Evolutionary conservation across 2,888 invertebrate genomes (phyloP).

Genomic region (Orchesellides sinensis): DNA sequence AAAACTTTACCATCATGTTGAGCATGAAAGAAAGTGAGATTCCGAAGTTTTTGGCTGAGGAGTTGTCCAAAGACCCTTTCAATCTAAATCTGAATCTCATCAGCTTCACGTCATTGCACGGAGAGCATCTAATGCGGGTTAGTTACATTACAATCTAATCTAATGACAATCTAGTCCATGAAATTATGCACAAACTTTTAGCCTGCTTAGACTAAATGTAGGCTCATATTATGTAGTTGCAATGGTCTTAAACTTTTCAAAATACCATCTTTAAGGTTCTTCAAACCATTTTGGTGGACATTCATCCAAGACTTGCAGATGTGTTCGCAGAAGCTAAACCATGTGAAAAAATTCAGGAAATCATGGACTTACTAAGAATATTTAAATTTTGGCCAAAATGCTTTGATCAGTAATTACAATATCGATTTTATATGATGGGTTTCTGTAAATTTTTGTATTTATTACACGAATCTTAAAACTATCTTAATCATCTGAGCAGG

Average conservation of each 20-base stretch:
- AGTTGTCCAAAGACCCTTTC: conserved; percentile 85
- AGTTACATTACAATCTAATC: neutral
- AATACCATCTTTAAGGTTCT: conserved; percentile 79
- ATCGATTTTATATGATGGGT: neutral
- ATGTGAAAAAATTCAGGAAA: conserved; percentile 68
- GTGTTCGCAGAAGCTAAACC: conserved; percentile 79
- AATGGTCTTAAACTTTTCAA: neutral
- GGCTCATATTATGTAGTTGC: neutral
- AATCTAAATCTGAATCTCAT: conserved; percentile 87
- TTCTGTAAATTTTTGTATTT: no score
- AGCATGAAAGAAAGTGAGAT: conserved; percentile 78
- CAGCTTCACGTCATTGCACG: conserved; percentile 88
- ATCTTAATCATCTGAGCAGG: no score
- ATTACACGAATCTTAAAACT: no score
- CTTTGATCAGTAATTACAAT: conserved; percentile 77
- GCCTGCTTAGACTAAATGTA: neutral
- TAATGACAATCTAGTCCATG: neutral
- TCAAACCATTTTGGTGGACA: conserved; percentile 84
- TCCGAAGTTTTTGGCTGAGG: conserved; percentile 84
- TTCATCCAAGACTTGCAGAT: conserved; percentile 80
- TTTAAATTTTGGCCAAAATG: conserved; percentile 86
- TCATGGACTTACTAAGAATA: conserved; percentile 84
- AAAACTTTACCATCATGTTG: no score
- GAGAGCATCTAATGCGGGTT: conserved; percentile 85
- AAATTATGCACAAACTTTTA: no score